Evolutionary conservation across 2,113 vertebrate species (phyloP).

Genomic region (Myrmecophaga tridactyla): DNA sequence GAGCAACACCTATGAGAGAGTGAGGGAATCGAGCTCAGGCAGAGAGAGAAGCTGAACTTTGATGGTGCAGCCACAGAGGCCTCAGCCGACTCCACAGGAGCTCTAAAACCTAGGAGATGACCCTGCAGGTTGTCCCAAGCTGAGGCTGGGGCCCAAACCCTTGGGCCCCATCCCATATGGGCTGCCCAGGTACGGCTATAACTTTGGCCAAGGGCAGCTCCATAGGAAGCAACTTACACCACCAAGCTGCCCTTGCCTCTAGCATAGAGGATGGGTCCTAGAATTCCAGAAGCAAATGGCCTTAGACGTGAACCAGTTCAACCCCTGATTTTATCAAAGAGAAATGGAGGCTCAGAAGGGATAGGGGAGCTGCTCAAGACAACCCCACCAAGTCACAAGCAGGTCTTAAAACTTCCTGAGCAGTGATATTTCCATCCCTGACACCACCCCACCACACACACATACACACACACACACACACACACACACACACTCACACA

Average conservation of each 20-base stretch:
- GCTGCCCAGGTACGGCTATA: background rate
- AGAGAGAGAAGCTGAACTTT: background rate
- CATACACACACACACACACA: no score
- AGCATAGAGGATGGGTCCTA: background rate
- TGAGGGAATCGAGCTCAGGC: background rate
- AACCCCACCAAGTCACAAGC: background rate
- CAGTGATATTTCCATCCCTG: rapidly evolving
- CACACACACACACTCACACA: no score
- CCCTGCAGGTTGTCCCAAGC: background rate
- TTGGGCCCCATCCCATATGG: background rate
- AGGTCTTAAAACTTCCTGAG: background rate
- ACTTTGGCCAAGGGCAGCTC: background rate
- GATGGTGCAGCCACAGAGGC: background rate
- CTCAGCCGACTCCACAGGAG: background rate
- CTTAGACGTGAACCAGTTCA: background rate
- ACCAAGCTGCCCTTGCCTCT: no score
- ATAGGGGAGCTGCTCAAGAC: background rate
- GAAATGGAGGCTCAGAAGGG: background rate
- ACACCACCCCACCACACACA: rapidly evolving
- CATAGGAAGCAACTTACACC: rapidly evolving
- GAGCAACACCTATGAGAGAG: background rate
- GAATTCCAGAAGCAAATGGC: background rate
- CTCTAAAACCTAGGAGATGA: background rate
- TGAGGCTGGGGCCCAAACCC: no score
- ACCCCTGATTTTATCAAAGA: background rate